phyloP scores from a whole-genome alignment of 2,888 invertebrate species.

The Drosophila setosimentum region DNA sequence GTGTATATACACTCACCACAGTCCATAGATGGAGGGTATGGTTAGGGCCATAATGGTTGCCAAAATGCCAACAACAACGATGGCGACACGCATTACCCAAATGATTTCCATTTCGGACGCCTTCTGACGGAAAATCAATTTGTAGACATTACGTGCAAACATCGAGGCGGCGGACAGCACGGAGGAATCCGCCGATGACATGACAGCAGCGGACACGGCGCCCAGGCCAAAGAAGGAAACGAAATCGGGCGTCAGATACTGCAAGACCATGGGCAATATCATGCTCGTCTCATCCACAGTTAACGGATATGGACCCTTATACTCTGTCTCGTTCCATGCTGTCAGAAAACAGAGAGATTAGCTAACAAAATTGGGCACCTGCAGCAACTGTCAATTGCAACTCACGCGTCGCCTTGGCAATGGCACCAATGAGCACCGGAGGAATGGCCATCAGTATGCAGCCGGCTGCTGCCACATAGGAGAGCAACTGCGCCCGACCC shows the following conservation, averaged over 20 bases:
- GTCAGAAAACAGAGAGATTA: conserved; percentile 26
- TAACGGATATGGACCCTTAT: conserved; percentile 91
- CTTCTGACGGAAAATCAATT: conserved; percentile 97
- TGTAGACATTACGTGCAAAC: conserved; percentile 99
- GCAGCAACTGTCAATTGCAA: conserved; percentile 31
- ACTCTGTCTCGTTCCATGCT: conserved; percentile 98
- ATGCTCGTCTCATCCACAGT: conserved; percentile 93
- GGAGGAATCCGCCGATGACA: conserved; percentile 99
- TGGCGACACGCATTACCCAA: conserved; percentile 97
- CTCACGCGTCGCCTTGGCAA: conserved; percentile 97
- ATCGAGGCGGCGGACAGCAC: conserved; percentile 99
- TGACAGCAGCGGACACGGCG: conserved; percentile 99
- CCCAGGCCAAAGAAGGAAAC: conserved; percentile 99
- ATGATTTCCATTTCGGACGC: conserved; percentile 99
- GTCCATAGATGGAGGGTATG: conserved; percentile 98
- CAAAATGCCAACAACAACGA: conserved; percentile 95
- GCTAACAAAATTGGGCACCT: not conserved
- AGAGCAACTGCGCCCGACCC: conserved; percentile 95
- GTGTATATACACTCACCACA: conserved; percentile 89
- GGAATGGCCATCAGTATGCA: conserved; percentile 99
- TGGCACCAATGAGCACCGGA: conserved; percentile 98
- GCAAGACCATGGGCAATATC: conserved; percentile 98
- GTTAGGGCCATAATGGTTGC: conserved; percentile 98
- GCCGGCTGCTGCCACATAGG: conserved; percentile 97
- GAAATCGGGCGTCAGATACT: conserved; percentile 97